Evolutionary conservation across 2,113 vertebrate genomes (phyloP).

Genomic region (Eclectus roratus): DNA sequence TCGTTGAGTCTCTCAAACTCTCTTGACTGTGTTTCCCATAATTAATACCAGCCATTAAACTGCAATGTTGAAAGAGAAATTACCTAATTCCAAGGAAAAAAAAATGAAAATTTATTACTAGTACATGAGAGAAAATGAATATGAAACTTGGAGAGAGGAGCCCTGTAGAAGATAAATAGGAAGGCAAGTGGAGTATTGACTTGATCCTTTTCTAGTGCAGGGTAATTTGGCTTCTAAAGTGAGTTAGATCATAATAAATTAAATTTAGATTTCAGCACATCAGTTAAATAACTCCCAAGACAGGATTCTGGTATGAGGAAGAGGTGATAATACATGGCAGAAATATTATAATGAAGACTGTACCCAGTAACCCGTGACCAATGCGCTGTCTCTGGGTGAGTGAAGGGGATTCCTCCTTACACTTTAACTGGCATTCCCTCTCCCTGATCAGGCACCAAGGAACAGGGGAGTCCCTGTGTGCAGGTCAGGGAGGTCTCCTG

Average conservation of each 20-base stretch:
- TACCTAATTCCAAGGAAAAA: slow-evolving; percentile 68
- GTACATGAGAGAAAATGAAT: slow-evolving; percentile 72
- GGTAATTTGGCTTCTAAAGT: slow-evolving; percentile 79
- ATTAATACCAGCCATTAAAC: slow-evolving; percentile 77
- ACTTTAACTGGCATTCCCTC: neutral
- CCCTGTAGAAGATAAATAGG: slow-evolving; percentile 76
- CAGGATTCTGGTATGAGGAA: slow-evolving; percentile 67
- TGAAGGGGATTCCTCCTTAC: neutral
- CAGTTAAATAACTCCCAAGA: slow-evolving; percentile 79
- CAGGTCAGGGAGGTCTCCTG: neutral
- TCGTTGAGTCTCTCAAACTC: slow-evolving; percentile 33
- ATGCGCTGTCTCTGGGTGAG: slow-evolving; percentile 42
- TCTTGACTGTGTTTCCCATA: slow-evolving; percentile 61
- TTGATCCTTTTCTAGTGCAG: slow-evolving; percentile 76
- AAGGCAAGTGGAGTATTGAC: slow-evolving; percentile 79
- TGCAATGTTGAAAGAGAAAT: slow-evolving; percentile 73
- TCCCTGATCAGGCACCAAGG: neutral
- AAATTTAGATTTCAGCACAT: slow-evolving; percentile 81
- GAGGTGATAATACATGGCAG: slow-evolving; percentile 67
- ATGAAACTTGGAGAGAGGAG: slow-evolving; percentile 62
- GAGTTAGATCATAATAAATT: slow-evolving; percentile 83
- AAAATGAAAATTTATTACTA: slow-evolving; percentile 74
- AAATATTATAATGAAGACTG: slow-evolving; percentile 76
- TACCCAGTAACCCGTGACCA: slow-evolving; percentile 71
- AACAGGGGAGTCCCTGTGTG: neutral